Percentiles rank a stretch among this genome's conserved stretches.
These are phyloP conservation scores for Sitta europaea DNA, from an alignment of 2,113 vertebrate genomes.

Conservation along the genomic window DNA sequence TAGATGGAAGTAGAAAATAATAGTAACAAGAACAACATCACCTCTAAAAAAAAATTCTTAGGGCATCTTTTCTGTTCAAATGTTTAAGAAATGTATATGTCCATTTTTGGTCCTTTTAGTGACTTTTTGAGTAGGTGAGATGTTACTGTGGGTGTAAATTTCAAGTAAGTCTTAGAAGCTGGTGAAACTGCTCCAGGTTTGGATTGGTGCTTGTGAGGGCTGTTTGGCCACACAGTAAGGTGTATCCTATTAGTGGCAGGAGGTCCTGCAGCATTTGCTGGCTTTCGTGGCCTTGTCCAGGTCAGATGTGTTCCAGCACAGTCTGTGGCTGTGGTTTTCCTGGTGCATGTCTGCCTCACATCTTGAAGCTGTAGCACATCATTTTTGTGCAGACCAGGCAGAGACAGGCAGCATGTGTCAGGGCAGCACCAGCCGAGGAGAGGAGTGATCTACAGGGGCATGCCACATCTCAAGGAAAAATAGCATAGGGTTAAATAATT, in stretches of 20 bases:
- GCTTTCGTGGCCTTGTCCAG: background rate
- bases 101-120: background rate
- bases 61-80: background rate
- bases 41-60: background rate
- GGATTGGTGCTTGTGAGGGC: accelerated
- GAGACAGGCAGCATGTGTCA: accelerated
- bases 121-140: background rate
- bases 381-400: background rate
- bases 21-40: background rate
- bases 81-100: background rate
- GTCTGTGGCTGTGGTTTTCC: background rate
- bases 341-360: accelerated
- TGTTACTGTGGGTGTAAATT: background rate
- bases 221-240: background rate
- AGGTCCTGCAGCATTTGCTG: background rate
- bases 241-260: accelerated
- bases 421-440: background rate
- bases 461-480: background rate
- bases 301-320: accelerated
- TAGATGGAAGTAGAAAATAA: background rate
- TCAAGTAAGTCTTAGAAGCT: background rate
- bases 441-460: accelerated
- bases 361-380: background rate
- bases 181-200: background rate
- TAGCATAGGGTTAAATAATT: background rate